phyloP scores from a whole-genome alignment of 2,113 vertebrate species.

The Enhydra lutris region DNA sequence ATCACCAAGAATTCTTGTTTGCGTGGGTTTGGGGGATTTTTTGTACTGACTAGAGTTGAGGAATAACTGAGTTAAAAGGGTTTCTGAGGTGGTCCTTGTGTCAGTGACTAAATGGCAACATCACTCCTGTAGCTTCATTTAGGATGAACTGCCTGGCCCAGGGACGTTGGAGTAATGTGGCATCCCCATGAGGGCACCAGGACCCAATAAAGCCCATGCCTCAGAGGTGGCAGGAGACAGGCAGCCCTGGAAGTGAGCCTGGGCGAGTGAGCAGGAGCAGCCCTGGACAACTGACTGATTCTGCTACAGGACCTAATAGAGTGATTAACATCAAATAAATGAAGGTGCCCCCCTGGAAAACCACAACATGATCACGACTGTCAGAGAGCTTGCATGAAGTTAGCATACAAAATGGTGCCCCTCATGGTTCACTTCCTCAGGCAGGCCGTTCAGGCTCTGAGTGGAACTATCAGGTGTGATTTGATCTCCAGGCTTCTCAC shows the following conservation, averaged over 20 bases:
- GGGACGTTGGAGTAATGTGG: rapidly evolving
- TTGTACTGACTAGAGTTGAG: not conserved
- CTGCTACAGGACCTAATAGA: not conserved
- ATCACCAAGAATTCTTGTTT: not conserved
- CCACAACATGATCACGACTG: not conserved
- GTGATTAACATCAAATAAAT: conserved; percentile 57
- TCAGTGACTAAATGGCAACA: not conserved
- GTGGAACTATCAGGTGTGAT: not conserved
- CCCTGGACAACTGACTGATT: conserved; percentile 1
- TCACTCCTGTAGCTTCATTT: not conserved
- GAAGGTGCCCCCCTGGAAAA: not conserved
- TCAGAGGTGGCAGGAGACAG: not conserved
- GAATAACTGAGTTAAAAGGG: not conserved
- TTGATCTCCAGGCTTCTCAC: conserved; percentile 36
- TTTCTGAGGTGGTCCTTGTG: not conserved
- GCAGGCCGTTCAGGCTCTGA: not conserved
- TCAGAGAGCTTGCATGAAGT: not conserved
- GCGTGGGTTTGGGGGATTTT: not conserved
- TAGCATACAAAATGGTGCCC: not conserved
- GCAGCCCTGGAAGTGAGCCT: rapidly evolving
- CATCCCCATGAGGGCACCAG: rapidly evolving
- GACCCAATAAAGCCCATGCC: not conserved
- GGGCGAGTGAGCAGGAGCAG: not conserved
- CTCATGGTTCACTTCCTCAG: not conserved
- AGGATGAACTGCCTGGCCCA: rapidly evolving